These are phyloP conservation scores for Xiphophorus couchianus DNA, from an alignment of 2,113 vertebrate species.

Conservation along the genomic window DNA sequence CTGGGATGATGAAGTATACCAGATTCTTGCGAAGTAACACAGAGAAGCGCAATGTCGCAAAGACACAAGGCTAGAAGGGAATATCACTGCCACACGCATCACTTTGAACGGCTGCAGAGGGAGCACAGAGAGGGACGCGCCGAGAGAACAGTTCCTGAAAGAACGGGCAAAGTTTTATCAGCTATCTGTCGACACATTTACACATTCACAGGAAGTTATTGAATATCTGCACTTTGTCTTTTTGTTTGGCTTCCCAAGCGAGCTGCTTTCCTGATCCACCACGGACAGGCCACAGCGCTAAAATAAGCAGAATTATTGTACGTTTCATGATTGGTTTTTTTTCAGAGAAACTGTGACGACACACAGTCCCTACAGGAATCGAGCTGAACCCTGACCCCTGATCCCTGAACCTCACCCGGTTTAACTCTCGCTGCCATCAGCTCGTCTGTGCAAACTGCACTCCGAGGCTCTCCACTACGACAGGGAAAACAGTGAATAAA, in stretches of 20 bases:
- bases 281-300: background rate
- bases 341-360: background rate
- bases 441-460: slow-evolving; percentile 6
- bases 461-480: background rate
- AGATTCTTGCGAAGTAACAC: slow-evolving; percentile 23
- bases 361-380: background rate
- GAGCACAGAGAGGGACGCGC: slow-evolving; percentile 32
- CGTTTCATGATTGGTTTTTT: background rate
- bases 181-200: slow-evolving; percentile 12
- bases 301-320: background rate
- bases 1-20: background rate
- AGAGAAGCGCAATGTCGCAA: slow-evolving; percentile 33
- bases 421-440: slow-evolving; percentile 3
- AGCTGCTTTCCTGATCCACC: background rate
- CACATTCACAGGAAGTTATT: slow-evolving; percentile 18
- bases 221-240: slow-evolving; percentile 3
- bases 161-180: slow-evolving; percentile 12
- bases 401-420: background rate
- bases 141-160: slow-evolving; percentile 22
- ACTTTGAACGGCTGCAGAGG: slow-evolving; percentile 44
- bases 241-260: background rate
- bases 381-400: slow-evolving; percentile 23
- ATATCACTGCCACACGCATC: slow-evolving; percentile 44
- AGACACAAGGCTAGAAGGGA: slow-evolving; percentile 40
- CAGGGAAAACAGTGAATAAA: background rate